phyloP scores from a whole-genome alignment of 2,113 vertebrate species.

The Rattus norvegicus region GRCr8 NC_086030.1:17603501-17604000 shows the following conservation, averaged over 20 bases:
- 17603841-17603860: not conserved
- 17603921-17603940: not conserved
- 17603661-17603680: not conserved
- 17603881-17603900: slow-evolving; percentile 58
- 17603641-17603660: fast-evolving
- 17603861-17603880: slow-evolving; percentile 67
- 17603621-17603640: not conserved
- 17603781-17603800: slow-evolving; percentile 40
- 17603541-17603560: not conserved
- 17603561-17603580: fast-evolving
- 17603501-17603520: not conserved
- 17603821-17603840: not conserved
- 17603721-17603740: slow-evolving; percentile 17
- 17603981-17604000: not conserved
- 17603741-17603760: slow-evolving; percentile 33
- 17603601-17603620: not conserved
- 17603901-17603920: slow-evolving; percentile 43
- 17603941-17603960: too few species aligned
- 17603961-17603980: slow-evolving; percentile 69
- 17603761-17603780: not conserved
- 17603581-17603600: not conserved
- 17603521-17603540: not conserved
- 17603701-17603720: not conserved
- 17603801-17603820: not conserved
- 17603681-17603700: not conserved